Base-by-base conservation (phyloP, 2,888 invertebrate genomes). In the Oxyscelio sp. region DNA sequence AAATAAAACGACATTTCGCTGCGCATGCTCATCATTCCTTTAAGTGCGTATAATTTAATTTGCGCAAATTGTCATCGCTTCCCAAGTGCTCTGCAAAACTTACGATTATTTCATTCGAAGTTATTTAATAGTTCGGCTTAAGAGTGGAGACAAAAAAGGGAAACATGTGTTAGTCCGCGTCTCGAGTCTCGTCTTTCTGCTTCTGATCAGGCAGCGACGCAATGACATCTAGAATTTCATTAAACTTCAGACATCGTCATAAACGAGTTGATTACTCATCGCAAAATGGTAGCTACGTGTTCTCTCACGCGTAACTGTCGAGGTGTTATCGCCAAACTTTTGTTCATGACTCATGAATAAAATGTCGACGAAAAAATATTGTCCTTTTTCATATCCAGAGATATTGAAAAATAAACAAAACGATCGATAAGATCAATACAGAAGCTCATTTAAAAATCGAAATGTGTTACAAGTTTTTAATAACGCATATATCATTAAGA, bases 211-310 rank as follows among this genome's bases (percentile, higher is more conserved):
- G 70, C 56, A 68, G 59, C 59, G 71, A 74, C 45, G 63, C 50
- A 45, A 15, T 59, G 71, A 68, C 61, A 52, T 66, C 74, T 78
- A 74, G 65, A 83, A 83, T 83, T 74, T 83, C 79, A 79, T 79
- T 79, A 83, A 83, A 83, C 38, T 83, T 70, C 63, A 79, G 79
- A 74, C 83, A 79, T 79, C 78, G 74, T 79, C 79, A 87, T 87
- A 85, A 86, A 84, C 85, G 68, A 59, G 82, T 84, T 73, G 84
- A 87, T 87, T 84, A 87, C 85, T 83, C 83, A 63, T 75, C 78
- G 71, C 81, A 48, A 82, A 86, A 85, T 77, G 81, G 79, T 82
- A 81, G 59, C 86, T 86, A 84, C 87, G 88, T 88, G 87, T 86
- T 85, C 80, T 56, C 81, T 54, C 85, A 83, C 75, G 66, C 84